phyloP scores from a whole-genome alignment of 2,113 vertebrate species.

The Pluvialis apricaria region DNA sequence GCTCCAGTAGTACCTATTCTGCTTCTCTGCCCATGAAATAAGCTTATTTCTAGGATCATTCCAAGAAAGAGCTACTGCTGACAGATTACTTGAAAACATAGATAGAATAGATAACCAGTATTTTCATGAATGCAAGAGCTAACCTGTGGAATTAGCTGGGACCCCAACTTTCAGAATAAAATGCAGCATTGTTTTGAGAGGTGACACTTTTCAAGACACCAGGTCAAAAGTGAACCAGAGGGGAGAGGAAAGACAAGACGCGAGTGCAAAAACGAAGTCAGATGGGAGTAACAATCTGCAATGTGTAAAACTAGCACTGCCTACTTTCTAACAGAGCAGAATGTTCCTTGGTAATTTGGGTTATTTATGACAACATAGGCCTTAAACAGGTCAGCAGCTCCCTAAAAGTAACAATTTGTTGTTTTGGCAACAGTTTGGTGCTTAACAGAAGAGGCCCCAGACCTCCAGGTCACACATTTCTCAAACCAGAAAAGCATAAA shows the following conservation, averaged over 20 bases:
- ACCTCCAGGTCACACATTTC: conserved; percentile 1
- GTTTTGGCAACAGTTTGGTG: neutral
- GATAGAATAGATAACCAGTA: neutral
- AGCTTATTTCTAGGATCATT: neutral
- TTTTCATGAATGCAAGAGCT: neutral
- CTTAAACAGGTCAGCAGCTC: neutral
- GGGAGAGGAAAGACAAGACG: neutral
- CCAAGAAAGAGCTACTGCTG: neutral
- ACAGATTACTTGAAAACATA: neutral
- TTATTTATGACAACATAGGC: neutral
- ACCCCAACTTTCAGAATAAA: neutral
- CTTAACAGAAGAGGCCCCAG: neutral
- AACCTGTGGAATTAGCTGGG: neutral
- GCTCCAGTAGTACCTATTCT: neutral
- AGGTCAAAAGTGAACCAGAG: neutral
- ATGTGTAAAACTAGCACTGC: neutral
- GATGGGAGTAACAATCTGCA: neutral
- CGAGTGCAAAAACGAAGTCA: neutral
- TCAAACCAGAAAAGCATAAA: neutral
- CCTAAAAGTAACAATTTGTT: neutral
- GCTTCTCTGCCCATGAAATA: neutral
- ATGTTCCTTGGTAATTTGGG: neutral
- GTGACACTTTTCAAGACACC: neutral
- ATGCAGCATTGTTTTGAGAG: neutral
- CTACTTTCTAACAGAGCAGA: neutral